Evolutionary conservation across 2,888 invertebrate species (phyloP), one percentile per base, ranked within the genome.

Genomic region (Zygaena filipendulae): DNA sequence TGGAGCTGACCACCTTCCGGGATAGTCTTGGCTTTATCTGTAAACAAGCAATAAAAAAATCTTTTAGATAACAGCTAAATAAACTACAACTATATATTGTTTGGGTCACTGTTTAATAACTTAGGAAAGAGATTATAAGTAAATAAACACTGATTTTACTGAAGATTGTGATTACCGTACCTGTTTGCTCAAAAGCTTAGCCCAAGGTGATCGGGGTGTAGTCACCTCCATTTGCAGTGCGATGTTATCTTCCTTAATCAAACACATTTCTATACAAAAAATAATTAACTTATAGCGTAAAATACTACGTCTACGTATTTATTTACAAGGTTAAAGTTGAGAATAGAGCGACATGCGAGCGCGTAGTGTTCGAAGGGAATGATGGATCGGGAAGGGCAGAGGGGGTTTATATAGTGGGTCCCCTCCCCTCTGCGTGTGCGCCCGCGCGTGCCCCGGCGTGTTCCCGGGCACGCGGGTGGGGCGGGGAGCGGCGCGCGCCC

Each of bases 21-120:
- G 84, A 81, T 33, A 86, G 71, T 47, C 75, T 74, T 21, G 83
- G 83, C 45, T 82, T 84, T 36, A n/a, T n/a, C n/a, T n/a, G n/a
- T n/a, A n/a, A n/a, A n/a, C n/a, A n/a, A n/a, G n/a, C n/a, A n/a
- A n/a, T n/a, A n/a, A n/a, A n/a, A n/a, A n/a, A n/a, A n/a, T n/a
- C n/a, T n/a, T n/a, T n/a, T n/a, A n/a, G n/a, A n/a, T n/a, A n/a
- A n/a, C n/a, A n/a, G n/a, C n/a, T n/a, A n/a, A n/a, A n/a, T n/a
- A n/a, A n/a, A n/a, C n/a, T n/a, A n/a, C n/a, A n/a, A n/a, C n/a
- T n/a, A n/a, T n/a, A n/a, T n/a, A n/a, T n/a, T n/a, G n/a, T n/a
- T n/a, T n/a, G n/a, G n/a, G n/a, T n/a, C n/a, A n/a, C n/a, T n/a
- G n/a, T n/a, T n/a, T n/a, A n/a, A n/a, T n/a, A n/a, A n/a, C n/a